A percentile compares a stretch with the other conserved stretches of the same genome.
phyloP scores from a whole-genome alignment of 2,113 vertebrate species.

The Oriolus oriolus region DNA sequence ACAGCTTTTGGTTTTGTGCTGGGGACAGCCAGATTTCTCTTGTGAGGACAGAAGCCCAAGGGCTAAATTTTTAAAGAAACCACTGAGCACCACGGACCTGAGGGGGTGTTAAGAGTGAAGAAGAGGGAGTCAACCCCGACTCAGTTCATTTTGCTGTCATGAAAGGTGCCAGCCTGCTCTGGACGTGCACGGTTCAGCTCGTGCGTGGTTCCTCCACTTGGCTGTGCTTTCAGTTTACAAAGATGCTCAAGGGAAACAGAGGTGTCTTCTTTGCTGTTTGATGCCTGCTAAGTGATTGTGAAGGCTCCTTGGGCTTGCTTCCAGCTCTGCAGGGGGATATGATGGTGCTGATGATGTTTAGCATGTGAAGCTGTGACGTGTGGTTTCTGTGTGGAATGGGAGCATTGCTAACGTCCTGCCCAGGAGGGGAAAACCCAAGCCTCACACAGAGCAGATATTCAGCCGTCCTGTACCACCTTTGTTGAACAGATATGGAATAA shows the following conservation, averaged over 20 bases:
- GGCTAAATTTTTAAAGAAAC: neutral
- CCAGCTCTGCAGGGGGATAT: neutral
- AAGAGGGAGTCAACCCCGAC: neutral
- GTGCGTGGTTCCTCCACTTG: neutral
- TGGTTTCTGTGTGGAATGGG: neutral
- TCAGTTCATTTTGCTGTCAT: accelerated
- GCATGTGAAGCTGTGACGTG: accelerated
- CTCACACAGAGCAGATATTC: neutral
- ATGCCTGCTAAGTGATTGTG: neutral
- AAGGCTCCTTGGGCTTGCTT: neutral
- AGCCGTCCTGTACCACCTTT: neutral
- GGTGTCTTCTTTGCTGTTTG: neutral
- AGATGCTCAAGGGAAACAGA: neutral
- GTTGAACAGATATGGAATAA: accelerated
- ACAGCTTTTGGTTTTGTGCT: neutral
- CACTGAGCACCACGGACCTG: neutral
- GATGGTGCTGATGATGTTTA: neutral
- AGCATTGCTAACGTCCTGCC: neutral
- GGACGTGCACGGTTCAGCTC: accelerated
- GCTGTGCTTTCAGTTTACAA: neutral
- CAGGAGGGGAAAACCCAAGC: neutral
- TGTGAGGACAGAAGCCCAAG: neutral
- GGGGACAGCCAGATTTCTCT: neutral
- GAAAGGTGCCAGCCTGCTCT: neutral
- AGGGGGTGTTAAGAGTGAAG: neutral